These are phyloP conservation scores for Scomberomorus guttatus DNA, from an alignment of 2,797 vertebrate genomes.

Conservation along the genomic window DNA sequence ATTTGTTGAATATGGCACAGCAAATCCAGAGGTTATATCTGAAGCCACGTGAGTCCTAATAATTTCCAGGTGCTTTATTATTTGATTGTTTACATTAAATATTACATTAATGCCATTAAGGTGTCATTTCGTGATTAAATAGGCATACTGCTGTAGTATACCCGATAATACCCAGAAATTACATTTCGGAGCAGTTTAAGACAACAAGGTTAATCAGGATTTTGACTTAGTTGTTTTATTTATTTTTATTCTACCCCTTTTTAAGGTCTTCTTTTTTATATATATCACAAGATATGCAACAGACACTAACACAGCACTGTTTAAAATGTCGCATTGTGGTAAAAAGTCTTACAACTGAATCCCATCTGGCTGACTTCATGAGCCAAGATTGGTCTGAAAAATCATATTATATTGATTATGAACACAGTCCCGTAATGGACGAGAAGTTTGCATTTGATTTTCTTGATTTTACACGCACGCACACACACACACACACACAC, in stretches of 20 bases:
- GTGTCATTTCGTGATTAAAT: constrained; percentile 8
- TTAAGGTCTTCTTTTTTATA: background rate
- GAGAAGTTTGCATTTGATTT: background rate
- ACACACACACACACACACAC: constrained; percentile 12
- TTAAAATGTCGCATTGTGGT: background rate
- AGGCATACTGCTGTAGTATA: background rate
- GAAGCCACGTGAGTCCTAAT: background rate
- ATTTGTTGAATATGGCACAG: background rate
- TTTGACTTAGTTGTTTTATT: background rate
- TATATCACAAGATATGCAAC: background rate
- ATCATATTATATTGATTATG: background rate
- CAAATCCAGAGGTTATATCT: background rate
- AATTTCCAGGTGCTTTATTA: background rate
- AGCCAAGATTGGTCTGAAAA: constrained; percentile 7
- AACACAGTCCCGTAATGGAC: background rate
- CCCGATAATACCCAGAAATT: background rate
- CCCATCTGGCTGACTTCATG: background rate
- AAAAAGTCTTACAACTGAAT: background rate
- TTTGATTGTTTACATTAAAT: background rate
- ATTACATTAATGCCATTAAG: background rate
- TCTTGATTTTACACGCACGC: background rate
- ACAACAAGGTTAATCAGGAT: background rate
- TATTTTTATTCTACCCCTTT: background rate
- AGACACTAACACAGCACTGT: background rate
- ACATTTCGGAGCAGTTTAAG: background rate